These are phyloP conservation scores for Craniophora ligustri DNA, from an alignment of 2,888 invertebrate genomes.

Conservation along the genomic window DNA sequence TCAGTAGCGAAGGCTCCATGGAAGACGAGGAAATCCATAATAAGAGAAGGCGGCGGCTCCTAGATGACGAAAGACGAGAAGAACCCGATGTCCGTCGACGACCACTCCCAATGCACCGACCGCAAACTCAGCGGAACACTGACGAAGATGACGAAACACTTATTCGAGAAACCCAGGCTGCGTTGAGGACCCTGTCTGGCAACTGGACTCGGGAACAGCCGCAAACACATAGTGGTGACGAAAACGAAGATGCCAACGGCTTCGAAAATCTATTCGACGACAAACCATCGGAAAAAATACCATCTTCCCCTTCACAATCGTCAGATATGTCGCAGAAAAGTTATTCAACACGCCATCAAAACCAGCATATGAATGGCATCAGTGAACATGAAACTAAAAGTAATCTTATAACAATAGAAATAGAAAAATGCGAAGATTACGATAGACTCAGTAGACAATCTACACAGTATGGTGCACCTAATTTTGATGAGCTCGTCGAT, in stretches of 20 bases:
- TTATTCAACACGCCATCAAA: constrained; percentile 84
- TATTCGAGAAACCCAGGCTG: constrained; percentile 96
- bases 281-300: constrained; percentile 91
- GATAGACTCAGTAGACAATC: constrained; percentile 85
- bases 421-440: constrained; percentile 79
- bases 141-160: constrained; percentile 94
- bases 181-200: constrained; percentile 95
- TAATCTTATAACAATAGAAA: constrained; percentile 64
- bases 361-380: constrained; percentile 67
- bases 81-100: constrained; percentile 70
- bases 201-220: constrained; percentile 93
- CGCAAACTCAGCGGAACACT: constrained; percentile 73
- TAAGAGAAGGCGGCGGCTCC: constrained; percentile 82
- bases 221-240: constrained; percentile 90
- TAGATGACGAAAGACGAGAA: constrained; percentile 80
- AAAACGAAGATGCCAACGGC: constrained; percentile 93
- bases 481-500: constrained; percentile 93
- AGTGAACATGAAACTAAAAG: constrained; percentile 66
- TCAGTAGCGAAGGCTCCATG: constrained; percentile 80
- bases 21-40: constrained; percentile 80
- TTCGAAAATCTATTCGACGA: constrained; percentile 96
- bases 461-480: constrained; percentile 91
- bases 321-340: constrained; percentile 90
- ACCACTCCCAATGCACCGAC: constrained; percentile 71
- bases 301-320: constrained; percentile 90